Conservation (phyloP, 2,797 vertebrate species). For the Labroides dimidiatus region DNA sequence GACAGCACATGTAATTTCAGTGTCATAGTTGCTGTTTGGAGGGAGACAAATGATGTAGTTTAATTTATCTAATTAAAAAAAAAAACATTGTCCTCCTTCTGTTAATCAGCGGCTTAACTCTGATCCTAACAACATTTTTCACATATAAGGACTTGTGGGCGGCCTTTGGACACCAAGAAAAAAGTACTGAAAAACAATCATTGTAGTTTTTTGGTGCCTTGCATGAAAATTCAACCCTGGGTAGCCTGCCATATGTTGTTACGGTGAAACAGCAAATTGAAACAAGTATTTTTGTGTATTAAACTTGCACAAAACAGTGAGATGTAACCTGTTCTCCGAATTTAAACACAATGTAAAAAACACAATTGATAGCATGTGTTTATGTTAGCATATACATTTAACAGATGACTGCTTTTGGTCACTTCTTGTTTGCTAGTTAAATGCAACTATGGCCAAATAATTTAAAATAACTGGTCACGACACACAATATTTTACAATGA, state of each 20-base stretch:
- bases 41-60: too few relatives aligned
- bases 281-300: not conserved
- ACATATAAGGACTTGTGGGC: not conserved
- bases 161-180: not conserved
- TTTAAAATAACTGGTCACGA: too few relatives aligned
- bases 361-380: not conserved
- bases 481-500: too few relatives aligned
- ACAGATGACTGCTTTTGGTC: too few relatives aligned
- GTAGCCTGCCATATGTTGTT: not conserved
- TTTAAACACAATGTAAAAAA: not conserved
- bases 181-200: not conserved
- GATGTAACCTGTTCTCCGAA: not conserved
- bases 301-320: not conserved
- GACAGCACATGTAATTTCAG: not conserved
- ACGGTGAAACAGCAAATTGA: not conserved
- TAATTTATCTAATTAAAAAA: not conserved
- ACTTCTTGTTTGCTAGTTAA: too few relatives aligned
- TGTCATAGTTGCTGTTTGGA: not conserved
- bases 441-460: too few relatives aligned
- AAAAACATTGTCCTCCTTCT: not conserved
- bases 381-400: not conserved
- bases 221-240: not conserved
- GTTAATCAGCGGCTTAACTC: not conserved
- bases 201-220: not conserved
- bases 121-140: not conserved